Evolutionary conservation across 1,140 invertebrate species (phyloP).

Genomic region (Trichonephila clavata): DNA sequence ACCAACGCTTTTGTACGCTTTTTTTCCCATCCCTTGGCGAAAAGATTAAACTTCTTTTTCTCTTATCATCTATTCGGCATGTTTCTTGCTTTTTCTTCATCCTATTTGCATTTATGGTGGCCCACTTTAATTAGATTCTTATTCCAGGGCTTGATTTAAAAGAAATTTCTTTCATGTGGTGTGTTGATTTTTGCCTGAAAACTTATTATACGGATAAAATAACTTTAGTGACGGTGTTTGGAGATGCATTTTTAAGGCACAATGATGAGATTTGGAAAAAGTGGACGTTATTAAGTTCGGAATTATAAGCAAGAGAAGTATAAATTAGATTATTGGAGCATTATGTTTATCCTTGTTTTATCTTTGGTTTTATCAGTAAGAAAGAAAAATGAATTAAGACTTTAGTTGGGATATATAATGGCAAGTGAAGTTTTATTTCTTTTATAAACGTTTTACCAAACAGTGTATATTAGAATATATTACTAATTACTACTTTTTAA

Average conservation of each 20-base stretch:
- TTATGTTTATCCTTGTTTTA: background rate
- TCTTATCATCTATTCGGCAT: background rate
- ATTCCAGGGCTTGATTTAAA: background rate
- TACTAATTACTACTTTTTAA: too few relatives aligned
- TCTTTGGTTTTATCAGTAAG: too few relatives aligned
- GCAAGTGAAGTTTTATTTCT: too few relatives aligned
- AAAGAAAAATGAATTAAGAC: too few relatives aligned
- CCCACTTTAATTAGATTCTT: constrained; percentile 9
- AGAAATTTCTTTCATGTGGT: background rate
- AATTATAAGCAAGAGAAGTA: background rate
- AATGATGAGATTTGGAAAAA: background rate
- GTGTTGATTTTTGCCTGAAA: background rate
- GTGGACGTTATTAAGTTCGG: background rate
- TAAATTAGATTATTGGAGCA: background rate
- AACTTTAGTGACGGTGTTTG: background rate
- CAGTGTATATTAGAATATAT: too few relatives aligned
- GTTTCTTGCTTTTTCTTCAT: background rate
- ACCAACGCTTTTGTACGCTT: background rate
- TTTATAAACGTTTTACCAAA: too few relatives aligned
- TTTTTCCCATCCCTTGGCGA: background rate
- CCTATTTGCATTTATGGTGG: constrained; percentile 19
- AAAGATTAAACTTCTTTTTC: constrained; percentile 10
- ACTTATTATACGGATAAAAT: background rate
- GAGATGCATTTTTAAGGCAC: background rate
- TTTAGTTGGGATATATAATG: too few relatives aligned